Conservation (phyloP, 2,113 vertebrate species). For the Cryptomyrus ogoouensis region DNA sequence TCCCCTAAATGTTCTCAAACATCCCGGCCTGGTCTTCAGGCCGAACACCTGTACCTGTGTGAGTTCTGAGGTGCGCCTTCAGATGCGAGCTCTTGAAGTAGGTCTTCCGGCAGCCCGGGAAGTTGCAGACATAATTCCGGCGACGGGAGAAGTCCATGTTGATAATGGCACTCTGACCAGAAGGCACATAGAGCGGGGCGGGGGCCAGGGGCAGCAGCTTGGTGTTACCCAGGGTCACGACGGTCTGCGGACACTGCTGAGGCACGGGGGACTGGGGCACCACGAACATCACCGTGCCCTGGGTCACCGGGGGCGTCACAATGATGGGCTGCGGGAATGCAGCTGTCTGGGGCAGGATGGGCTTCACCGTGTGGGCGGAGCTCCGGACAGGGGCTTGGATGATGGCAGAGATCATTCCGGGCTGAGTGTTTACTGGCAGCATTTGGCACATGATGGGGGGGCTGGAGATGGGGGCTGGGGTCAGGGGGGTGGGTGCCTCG, state of each 20-base stretch:
- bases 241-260: constrained; percentile 60
- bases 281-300: constrained; percentile 89
- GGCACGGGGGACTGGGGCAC: constrained; percentile 75
- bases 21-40: background rate
- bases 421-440: constrained; percentile 76
- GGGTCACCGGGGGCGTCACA: constrained; percentile 73
- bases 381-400: constrained; percentile 67
- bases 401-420: constrained; percentile 74
- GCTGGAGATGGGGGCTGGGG: constrained; percentile 60
- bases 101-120: constrained; percentile 88
- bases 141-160: constrained; percentile 85
- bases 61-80: constrained; percentile 93
- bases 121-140: constrained; percentile 88
- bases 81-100: constrained; percentile 99
- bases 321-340: constrained; percentile 71
- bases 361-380: constrained; percentile 55
- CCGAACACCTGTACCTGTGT: constrained; percentile 66
- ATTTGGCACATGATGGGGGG: constrained; percentile 88
- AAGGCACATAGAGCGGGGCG: constrained; percentile 77
- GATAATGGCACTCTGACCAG: constrained; percentile 58
- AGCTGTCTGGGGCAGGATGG: constrained; percentile 65
- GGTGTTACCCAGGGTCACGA: constrained; percentile 78
- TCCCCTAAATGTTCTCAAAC: background rate
- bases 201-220: constrained; percentile 91
- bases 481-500: constrained; percentile 46